Evolutionary conservation across 2,797 vertebrate genomes (phyloP), one percentile per base, ranked within the genome.

Genomic region (Sciurus vulgaris): DNA sequence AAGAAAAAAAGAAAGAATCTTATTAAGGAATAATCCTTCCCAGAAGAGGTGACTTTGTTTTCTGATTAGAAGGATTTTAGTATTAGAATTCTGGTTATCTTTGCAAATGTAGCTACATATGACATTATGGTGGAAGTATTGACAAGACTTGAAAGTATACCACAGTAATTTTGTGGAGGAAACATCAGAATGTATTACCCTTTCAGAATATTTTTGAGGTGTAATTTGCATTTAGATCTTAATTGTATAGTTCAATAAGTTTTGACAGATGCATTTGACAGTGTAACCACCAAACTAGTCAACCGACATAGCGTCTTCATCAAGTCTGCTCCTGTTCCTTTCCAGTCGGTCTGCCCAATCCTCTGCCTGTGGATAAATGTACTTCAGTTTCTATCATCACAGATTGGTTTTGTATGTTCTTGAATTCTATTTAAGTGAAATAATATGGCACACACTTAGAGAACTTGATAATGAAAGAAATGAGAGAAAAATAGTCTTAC

Each of bases 221-320:
- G 8, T 73, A 56, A 51, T 81, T 95, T 95, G 30, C 33, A 93
- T 73, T 59, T 79, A 28, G 15, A 33, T 90, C 20, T 89, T 93
- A 86, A 76, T 54, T 83, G 33, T 82, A 69, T 6, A 78, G 30
- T 74, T 91, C 0, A 0, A 47, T 74, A 49, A 82, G 38, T 90
- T 93, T 91, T 95, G 70, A 83, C 44, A 74, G 35, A 70, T 44
- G 20, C 2, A 51, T 77, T 91, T 33, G 93, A 38, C 33, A n/a
- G 30, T 49, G 28, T 44, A 51, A 72, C 47, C 79, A 67, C 44
- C 33, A 85, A 30, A 7, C 49, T 86, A 83, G 18, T 73, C 38
- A 24, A 56, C 76, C 54, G 28, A 86, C 12, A 72, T 3, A 59
- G 84, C 0, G 14, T 79, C 12, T 70, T 74, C 18, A 41, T 82